Percentiles rank a stretch among this genome's conserved stretches.
phyloP scores from a whole-genome alignment of 2,797 vertebrate genomes.

The Enteromius anoplus region DNA sequence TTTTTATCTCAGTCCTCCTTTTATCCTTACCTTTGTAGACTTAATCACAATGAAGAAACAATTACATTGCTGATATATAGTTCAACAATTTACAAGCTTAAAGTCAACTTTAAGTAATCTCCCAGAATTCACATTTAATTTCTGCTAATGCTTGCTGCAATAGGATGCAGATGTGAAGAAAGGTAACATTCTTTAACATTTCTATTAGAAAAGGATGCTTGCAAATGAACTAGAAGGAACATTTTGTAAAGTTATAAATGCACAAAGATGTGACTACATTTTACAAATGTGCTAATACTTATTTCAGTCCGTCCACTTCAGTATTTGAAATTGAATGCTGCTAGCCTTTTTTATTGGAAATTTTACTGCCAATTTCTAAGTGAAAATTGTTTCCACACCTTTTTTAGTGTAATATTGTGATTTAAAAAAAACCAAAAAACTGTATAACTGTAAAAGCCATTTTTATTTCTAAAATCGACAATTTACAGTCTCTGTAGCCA shows the following conservation, averaged over 20 bases:
- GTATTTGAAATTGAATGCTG: background rate
- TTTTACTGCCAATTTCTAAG: background rate
- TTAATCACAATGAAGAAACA: background rate
- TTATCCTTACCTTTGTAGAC: background rate
- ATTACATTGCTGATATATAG: background rate
- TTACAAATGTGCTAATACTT: background rate
- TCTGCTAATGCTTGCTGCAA: background rate
- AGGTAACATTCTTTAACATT: background rate
- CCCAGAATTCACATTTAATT: background rate
- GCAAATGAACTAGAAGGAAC: background rate
- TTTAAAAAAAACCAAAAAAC: background rate
- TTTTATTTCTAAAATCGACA: background rate
- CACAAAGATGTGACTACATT: background rate
- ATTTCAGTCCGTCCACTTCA: background rate
- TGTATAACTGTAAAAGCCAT: too few relatives aligned
- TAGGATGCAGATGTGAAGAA: background rate
- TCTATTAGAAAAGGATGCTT: background rate
- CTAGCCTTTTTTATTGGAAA: background rate
- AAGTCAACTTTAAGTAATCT: background rate
- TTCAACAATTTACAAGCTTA: constrained; percentile 1
- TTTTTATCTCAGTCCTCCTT: constrained; percentile 3
- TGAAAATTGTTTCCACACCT: background rate
- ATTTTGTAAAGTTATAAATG: background rate
- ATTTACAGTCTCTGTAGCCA: background rate
- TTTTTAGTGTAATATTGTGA: background rate